Evolutionary conservation across 2,113 vertebrate genomes (phyloP), one percentile per base, ranked within the genome.

Genomic region (Nyctereutes procyonoides): DNA sequence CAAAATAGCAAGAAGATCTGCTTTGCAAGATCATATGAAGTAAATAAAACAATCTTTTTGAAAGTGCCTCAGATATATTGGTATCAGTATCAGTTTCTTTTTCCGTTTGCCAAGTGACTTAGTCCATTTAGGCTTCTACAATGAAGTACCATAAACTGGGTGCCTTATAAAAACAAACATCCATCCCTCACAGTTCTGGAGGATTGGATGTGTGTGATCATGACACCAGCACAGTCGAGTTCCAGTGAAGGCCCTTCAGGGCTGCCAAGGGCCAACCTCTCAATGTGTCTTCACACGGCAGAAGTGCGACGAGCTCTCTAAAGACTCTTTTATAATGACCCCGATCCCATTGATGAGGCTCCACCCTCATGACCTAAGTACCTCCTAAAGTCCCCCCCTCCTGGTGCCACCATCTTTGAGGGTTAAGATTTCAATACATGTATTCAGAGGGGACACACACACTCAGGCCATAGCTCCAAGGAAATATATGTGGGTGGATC

Each of bases 231-330:
- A 5, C 5, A 43, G 43, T 1, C 0, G 0, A 10, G 1, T 17
- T 74, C 82, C n/a, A 51, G 11, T 11, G 35, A 28, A 80, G 20
- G 20, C 3, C 22, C 15, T 48, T 3, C n/a, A 14, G 14, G 48
- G 28, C 19, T 56, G 32, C 26, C 26, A 9, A 43, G 56, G 17
- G 38, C 48, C 67, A 6, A 0, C 11, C 8, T 24, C 55, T 73
- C 2, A 0, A 0, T 5, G 62, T 43, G 26, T 43, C 32, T 20
- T 10, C 86, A 16, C 0, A 0, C 0, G 7, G 58, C 0, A 0
- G 43, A 19, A 16, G 53, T 22, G 6, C 32, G 24, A 14, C 38
- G 1, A 13, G 8, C 53, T 63, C 65, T 22, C 9, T 26, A 28
- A 28, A 4, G 6, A 51, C n/a, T 43, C 65, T 82, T 62, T 74